A percentile compares a stretch with the other conserved stretches of the same genome.
Evolutionary conservation across 2,113 vertebrate genomes (phyloP).

Genomic region (Daphoenositta chrysoptera): DNA sequence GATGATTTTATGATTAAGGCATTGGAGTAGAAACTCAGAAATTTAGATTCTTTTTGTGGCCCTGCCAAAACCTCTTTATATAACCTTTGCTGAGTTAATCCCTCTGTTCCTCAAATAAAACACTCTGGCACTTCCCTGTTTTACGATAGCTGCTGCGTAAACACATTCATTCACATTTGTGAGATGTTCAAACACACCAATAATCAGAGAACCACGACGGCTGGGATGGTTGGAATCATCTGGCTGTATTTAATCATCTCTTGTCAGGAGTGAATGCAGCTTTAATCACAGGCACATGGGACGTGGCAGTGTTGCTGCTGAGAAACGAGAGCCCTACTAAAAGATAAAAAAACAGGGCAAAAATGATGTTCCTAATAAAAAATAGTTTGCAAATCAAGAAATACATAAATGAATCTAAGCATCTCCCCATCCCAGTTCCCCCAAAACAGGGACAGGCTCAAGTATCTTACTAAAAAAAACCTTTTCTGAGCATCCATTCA

Average conservation of each 20-base stretch:
- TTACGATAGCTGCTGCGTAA: not conserved
- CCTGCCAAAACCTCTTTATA: slow-evolving; percentile 3
- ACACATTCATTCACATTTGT: not conserved
- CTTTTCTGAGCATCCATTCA: not conserved
- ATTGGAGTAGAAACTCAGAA: slow-evolving; percentile 11
- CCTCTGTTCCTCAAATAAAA: not conserved
- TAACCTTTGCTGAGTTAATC: slow-evolving; percentile 7
- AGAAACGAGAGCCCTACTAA: rapidly evolving
- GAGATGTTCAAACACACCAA: not conserved
- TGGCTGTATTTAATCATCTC: not conserved
- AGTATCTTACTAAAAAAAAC: not conserved
- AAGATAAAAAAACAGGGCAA: not conserved
- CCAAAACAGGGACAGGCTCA: not conserved
- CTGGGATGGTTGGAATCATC: not conserved
- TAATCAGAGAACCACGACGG: not conserved
- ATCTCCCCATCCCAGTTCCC: not conserved
- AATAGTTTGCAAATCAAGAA: not conserved
- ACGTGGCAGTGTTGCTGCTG: not conserved
- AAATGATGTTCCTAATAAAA: not conserved
- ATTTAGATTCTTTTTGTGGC: not conserved
- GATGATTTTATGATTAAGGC: slow-evolving; percentile 28
- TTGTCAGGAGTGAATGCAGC: not conserved
- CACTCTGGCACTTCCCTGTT: not conserved
- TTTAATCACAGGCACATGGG: slow-evolving; percentile 9
- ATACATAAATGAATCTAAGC: not conserved